phyloP scores from a whole-genome alignment of 2,113 vertebrate genomes.

The Chaetorhynchus papuensis region DNA sequence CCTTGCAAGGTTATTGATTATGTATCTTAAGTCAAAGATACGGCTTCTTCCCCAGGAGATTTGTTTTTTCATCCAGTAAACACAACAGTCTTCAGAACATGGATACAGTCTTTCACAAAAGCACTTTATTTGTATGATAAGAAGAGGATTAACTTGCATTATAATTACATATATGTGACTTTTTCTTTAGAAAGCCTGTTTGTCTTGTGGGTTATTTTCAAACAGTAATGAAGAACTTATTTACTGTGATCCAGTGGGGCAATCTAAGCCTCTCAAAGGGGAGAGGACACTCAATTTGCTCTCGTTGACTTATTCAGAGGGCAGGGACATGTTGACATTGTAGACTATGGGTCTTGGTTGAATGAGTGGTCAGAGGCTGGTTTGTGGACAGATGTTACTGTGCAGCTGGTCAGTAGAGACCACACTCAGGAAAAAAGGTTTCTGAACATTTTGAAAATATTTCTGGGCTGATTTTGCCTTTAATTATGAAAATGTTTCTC shows the following conservation, averaged over 20 bases:
- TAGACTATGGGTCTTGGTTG: not conserved
- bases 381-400: not conserved
- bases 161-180: not conserved
- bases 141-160: constrained; percentile 1
- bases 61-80: constrained; percentile 2
- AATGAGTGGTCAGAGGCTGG: not conserved
- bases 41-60: not conserved
- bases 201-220: not conserved
- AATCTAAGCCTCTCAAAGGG: not conserved
- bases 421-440: not conserved
- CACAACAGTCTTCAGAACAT: not conserved
- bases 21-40: constrained; percentile 15
- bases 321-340: not conserved
- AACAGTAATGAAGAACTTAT: not conserved
- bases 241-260: not conserved
- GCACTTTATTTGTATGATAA: not conserved
- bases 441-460: not conserved
- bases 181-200: not conserved
- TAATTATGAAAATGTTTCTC: not conserved
- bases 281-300: not conserved
- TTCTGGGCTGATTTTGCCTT: not conserved
- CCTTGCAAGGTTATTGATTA: constrained; percentile 54
- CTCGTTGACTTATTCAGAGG: not conserved
- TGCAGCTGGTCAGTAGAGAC: not conserved
- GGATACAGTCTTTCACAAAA: not conserved